Base-by-base conservation (phyloP, 2,113 vertebrate species). In the Colossoma macropomum region DNA sequence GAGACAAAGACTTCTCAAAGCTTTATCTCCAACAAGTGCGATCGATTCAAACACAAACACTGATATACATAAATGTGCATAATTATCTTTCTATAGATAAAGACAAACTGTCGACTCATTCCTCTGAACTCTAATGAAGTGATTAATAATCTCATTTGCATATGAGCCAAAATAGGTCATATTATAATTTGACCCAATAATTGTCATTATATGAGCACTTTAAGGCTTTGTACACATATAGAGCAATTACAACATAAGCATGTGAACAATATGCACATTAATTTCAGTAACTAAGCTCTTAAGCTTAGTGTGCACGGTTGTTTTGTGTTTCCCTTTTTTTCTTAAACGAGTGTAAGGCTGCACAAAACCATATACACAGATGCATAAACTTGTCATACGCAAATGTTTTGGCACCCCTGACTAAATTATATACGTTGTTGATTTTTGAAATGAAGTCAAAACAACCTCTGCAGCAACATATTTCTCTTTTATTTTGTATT, bases 121-220 rank as follows among this genome's bases (percentile, higher is more conserved):
- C 25, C 81, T 75, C 63, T 28, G 60, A 82, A 78, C 78, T 65
- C 75, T 75, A 77, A 79, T 66, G 65, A 75, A 63, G 62, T 77
- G 60, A 27, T 19, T 32, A 9, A 50, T 66, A 7, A 50, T 68
- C 68, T 69, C 66, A 45, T 45, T 13, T 50, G 38, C 56, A 79
- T 56, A 32, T 16, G 30, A 25, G 21, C 30, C 72, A 27, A 63
- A n/a, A 15, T 66, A 30, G 54, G 74, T 62, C 72, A 71, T 48
- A 66, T 54, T 28, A 60, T 63, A 54, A 76, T 80, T 77, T 73
- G 59, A 77, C 73, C 74, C 69, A 70, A 25, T 77, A 54, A 56
- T 66, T 77, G 27, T 59, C 38, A 77, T 77, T 73, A 30, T 85
- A 34, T 38, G 52, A 70, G 45, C 54, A 34, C 63, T 30, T 68